Evolutionary conservation across 1,140 invertebrate species (phyloP), one percentile per base, ranked within the genome.

Genomic region (Drosophila burlai): DNA sequence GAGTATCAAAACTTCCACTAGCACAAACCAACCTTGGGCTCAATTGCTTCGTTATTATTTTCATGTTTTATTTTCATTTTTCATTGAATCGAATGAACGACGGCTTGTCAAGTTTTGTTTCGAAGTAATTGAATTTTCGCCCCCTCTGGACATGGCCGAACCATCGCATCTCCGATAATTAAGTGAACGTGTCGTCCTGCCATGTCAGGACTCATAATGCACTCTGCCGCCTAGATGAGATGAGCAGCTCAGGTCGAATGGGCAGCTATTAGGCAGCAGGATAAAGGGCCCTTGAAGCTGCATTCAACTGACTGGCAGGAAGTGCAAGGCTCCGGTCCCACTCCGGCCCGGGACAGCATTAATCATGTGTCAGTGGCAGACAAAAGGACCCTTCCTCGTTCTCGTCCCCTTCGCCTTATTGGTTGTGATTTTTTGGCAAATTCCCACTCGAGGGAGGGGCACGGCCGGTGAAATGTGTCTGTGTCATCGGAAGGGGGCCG

Each of bases 341-440:
- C 60, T 24, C 64, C 34, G 34, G 46, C 21, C 24, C 21, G n/a
- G 55, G 36, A 49, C 54, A 67, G 79, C 84, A 89, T 89, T 89
- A 75, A 89, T 89, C 84, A 72, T 78, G 60, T 62, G 62, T 62
- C 81, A 72, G 46, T 38, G 47, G 26, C 71, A 80, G 69, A 77
- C 75, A 69, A 78, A 59, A 13, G 74, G 36, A 16, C 5, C 15
- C 15, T 11, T 47, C n/a, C 52, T 11, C 36, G 11, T n/a, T 15
- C 45, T 46, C 47, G 31, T 54, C 57, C 34, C 8, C 13, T n/a
- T 58, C 50, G 42, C 36, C 62, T 62, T 67, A 80, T 82, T 62
- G 83, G 66, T 57, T 66, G 69, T 80, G 83, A 86, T 86, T 86
- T 86, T 86, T 86, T 43, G 83, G 49, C 69, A 57, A 81, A 85